phyloP scores from a whole-genome alignment of 2,113 vertebrate genomes.

The Conger conger region DNA sequence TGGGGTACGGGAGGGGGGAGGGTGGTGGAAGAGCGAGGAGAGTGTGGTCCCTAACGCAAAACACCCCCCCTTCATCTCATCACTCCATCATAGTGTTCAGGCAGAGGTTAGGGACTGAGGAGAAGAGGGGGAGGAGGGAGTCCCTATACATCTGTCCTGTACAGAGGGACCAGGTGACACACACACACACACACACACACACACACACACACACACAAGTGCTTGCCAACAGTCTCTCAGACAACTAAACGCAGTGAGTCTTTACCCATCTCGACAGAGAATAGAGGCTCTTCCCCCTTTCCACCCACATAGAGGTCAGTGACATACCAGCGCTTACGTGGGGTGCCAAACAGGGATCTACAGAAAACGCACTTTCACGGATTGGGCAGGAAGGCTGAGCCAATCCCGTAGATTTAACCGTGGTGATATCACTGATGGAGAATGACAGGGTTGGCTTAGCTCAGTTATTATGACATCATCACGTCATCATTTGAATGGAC shows the following conservation, averaged over 20 bases:
- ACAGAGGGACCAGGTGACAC: slow-evolving; percentile 66
- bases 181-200: slow-evolving; percentile 23
- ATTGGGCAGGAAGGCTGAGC: background rate
- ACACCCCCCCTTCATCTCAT: background rate
- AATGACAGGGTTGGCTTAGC: background rate
- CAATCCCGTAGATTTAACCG: background rate
- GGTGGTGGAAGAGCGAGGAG: slow-evolving; percentile 44
- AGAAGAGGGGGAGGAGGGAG: slow-evolving; percentile 18
- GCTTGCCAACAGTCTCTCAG: background rate
- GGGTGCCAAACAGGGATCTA: background rate
- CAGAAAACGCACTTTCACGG: background rate
- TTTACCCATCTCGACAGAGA: background rate
- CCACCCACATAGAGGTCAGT: background rate
- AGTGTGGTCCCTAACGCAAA: slow-evolving; percentile 27
- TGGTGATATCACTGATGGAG: background rate
- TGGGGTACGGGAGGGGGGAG: slow-evolving; percentile 21
- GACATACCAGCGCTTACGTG: background rate
- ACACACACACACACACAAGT: slow-evolving; percentile 51
- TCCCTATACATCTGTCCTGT: slow-evolving; percentile 59
- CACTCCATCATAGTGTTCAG: background rate
- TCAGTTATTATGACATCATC: background rate
- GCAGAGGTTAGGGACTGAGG: slow-evolving; percentile 27
- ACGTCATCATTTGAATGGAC: background rate
- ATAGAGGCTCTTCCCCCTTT: background rate
- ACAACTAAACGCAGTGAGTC: background rate